A percentile compares a stretch with the other conserved stretches of the same genome.
phyloP scores from a whole-genome alignment of 1,140 invertebrate genomes.

The Macrotrachela quadricornifera region DNA sequence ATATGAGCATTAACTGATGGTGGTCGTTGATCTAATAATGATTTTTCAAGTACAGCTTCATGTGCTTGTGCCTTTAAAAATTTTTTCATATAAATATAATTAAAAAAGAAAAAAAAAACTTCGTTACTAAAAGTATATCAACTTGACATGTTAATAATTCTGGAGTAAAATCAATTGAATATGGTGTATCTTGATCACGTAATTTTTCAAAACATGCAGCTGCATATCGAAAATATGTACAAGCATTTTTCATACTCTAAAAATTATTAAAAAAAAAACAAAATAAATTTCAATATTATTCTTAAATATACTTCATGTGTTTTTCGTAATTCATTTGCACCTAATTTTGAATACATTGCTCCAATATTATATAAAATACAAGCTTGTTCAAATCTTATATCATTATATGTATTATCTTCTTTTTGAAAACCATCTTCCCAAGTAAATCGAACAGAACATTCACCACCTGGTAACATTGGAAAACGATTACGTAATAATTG shows the following conservation, averaged over 20 bases:
- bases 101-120: not conserved
- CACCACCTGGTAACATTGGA: slow-evolving; percentile 58
- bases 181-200: slow-evolving; percentile 25
- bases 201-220: slow-evolving; percentile 73
- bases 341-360: slow-evolving; percentile 67
- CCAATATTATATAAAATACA: slow-evolving; percentile 84
- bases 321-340: slow-evolving; percentile 51
- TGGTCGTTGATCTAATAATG: slow-evolving; percentile 79
- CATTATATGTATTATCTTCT: slow-evolving; percentile 47
- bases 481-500: slow-evolving; percentile 74
- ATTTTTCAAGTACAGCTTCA: slow-evolving; percentile 91
- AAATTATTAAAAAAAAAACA: slow-evolving; percentile 9
- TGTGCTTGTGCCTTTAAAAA: slow-evolving; percentile 58
- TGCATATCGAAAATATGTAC: slow-evolving; percentile 86
- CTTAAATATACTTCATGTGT: slow-evolving; percentile 39
- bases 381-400: slow-evolving; percentile 74
- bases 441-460: slow-evolving; percentile 49
- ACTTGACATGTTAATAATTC: slow-evolving; percentile 59
- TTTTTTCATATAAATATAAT: not conserved
- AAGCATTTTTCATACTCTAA: slow-evolving; percentile 74
- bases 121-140: slow-evolving; percentile 33
- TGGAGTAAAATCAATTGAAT: slow-evolving; percentile 42
- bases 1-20: slow-evolving; percentile 71
- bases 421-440: slow-evolving; percentile 70
- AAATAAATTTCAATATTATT: not conserved